Evolutionary conservation across 2,113 vertebrate species (phyloP).

Genomic region (Lagopus leucura): DNA sequence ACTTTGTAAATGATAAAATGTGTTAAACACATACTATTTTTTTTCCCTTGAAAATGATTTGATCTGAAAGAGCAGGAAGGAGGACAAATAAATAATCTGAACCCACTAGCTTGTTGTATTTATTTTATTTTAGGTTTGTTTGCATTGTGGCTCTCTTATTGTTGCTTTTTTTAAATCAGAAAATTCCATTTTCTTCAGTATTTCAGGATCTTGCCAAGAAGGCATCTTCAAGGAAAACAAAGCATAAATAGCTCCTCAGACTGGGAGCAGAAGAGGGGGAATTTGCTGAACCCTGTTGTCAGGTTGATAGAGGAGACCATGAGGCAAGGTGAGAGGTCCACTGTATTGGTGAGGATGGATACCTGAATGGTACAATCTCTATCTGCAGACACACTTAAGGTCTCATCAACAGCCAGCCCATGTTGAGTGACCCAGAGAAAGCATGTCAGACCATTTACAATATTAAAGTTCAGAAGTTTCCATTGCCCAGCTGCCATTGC

Average conservation of each 20-base stretch:
- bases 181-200: background rate
- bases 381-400: background rate
- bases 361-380: background rate
- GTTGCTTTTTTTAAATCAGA: background rate
- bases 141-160: background rate
- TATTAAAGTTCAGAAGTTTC: background rate
- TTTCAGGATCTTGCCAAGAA: background rate
- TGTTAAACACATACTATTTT: background rate
- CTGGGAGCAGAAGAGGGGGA: background rate
- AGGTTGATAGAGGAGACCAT: background rate
- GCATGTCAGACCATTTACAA: fast-evolving
- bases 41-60: background rate
- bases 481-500: fast-evolving
- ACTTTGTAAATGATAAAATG: background rate
- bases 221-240: background rate
- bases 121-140: background rate
- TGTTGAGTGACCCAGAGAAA: background rate
- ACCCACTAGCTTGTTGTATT: background rate
- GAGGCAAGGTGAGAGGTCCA: background rate
- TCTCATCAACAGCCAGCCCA: background rate
- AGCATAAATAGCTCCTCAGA: background rate
- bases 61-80: background rate
- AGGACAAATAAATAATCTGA: background rate
- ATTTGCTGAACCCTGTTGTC: background rate
- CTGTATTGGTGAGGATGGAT: fast-evolving